A percentile compares a stretch with the other conserved stretches of the same genome.
Evolutionary conservation across 2,113 vertebrate species (phyloP).

Genomic region (Microcebus tavaratra): DNA sequence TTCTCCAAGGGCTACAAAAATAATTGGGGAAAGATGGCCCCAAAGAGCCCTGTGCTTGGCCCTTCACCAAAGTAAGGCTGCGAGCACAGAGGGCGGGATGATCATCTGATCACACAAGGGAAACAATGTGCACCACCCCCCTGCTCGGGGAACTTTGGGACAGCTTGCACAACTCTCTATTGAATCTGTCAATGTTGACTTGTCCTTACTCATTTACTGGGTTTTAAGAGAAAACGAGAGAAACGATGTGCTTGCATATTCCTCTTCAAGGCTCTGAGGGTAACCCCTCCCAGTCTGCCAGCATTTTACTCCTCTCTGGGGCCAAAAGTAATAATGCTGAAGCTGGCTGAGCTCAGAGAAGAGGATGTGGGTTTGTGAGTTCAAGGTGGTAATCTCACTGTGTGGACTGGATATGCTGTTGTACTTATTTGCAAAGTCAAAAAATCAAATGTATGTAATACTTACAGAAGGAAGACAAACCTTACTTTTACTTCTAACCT

Average conservation of each 20-base stretch:
- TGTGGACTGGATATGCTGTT: background rate
- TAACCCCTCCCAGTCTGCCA: background rate
- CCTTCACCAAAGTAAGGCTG: background rate
- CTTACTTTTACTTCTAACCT: background rate
- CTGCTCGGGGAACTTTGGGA: accelerated
- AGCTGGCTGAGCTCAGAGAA: background rate
- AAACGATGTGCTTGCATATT: background rate
- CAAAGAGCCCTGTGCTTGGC: background rate
- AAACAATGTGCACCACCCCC: background rate
- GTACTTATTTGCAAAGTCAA: background rate
- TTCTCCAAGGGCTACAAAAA: background rate
- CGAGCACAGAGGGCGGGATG: background rate
- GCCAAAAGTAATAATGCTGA: background rate
- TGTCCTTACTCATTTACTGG: conserved; percentile 77
- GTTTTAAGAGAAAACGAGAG: conserved; percentile 49
- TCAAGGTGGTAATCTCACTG: background rate
- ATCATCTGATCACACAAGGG: background rate
- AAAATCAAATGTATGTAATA: background rate
- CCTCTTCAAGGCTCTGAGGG: background rate
- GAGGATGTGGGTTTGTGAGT: background rate
- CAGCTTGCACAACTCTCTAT: conserved; percentile 64
- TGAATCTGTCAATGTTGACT: conserved; percentile 82
- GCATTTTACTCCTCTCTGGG: background rate
- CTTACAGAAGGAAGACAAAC: background rate
- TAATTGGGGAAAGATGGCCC: background rate